Evolutionary conservation across 2,888 invertebrate species (phyloP), one percentile per base, ranked within the genome.

Genomic region (Tipula lateralis): DNA sequence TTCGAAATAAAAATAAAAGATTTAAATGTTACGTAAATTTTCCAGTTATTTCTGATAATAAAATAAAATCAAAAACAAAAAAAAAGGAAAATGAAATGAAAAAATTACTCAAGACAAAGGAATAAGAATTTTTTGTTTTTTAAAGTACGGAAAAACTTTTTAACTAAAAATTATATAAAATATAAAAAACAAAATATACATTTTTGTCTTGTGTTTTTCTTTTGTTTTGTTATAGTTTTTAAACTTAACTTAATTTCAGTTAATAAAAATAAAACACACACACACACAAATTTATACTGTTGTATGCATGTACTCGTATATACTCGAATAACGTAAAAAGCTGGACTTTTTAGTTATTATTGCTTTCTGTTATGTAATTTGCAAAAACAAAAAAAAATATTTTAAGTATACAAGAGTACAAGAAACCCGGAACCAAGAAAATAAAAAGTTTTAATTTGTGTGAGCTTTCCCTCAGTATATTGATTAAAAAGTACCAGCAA

Each of bases 81-180:
- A 19, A 44, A 66, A 66, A 24, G 24, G 24, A 66, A 9, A 66
- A 66, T 24, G 9, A 66, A 66, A 66, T 7, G 66, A n/a, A 66
- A 66, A 66, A 66, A 66, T 66, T 24, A 66, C 66, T 9, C 66
- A 66, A 66, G 66, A 12, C 19, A 24, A 66, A 66, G 66, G 24
- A 66, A 66, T 24, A 66, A 6, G 66, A 66, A 66, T 66, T 66
- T 9, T 66, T 24, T 66, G 19, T 7, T 24, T 66, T 66, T 66
- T 66, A 39, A 66, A 9, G 66, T 16, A 50, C 9, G 12, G 16
- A 16, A 16, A 66, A 66, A 66, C 66, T 66, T 66, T 66, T 66
- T 66, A 66, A 66, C 66, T 66, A 66, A 66, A 66, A 66, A 24
- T 66, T 66, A 66, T 66, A 50, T 50, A 50, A 50, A 50, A 50